Conservation (phyloP, 2,888 invertebrate species). For the Pasiphila rectangulata region DNA sequence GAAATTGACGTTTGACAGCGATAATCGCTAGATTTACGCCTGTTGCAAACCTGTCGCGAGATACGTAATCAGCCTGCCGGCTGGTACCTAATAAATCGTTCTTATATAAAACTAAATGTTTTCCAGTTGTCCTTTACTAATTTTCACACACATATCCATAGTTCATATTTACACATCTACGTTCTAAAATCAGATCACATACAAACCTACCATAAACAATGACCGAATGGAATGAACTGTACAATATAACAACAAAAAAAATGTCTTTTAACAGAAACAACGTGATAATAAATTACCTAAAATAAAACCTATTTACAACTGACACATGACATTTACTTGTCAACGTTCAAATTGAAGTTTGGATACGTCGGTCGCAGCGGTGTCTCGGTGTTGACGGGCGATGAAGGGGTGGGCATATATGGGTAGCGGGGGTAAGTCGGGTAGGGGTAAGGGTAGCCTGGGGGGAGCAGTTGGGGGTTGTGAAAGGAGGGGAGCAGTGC, state of each 20-base stretch:
- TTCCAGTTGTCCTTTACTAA: background rate
- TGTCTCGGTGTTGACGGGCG: slow-evolving; percentile 65
- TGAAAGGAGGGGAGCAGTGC: slow-evolving; percentile 80
- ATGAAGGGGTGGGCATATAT: slow-evolving; percentile 76
- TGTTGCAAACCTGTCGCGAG: too few species aligned
- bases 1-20: too few species aligned
- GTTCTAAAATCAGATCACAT: slow-evolving; percentile 29
- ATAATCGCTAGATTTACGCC: too few species aligned
- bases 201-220: slow-evolving; percentile 24
- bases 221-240: slow-evolving; percentile 34
- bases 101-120: too few species aligned
- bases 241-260: slow-evolving; percentile 28
- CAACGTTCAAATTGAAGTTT: slow-evolving; percentile 71
- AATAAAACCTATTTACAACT: slow-evolving; percentile 25
- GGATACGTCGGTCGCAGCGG: slow-evolving; percentile 74
- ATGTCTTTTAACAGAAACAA: slow-evolving; percentile 31
- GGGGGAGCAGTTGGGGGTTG: slow-evolving; percentile 80
- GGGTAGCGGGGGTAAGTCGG: slow-evolving; percentile 75
- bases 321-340: slow-evolving; percentile 53
- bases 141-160: background rate
- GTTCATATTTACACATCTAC: slow-evolving; percentile 22
- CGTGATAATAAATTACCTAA: slow-evolving; percentile 35
- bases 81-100: too few species aligned
- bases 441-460: slow-evolving; percentile 82
- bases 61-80: too few species aligned